Percentiles rank a stretch among this genome's conserved stretches.
Evolutionary conservation across 2,113 vertebrate species (phyloP).

Genomic region (Salminus brasiliensis): DNA sequence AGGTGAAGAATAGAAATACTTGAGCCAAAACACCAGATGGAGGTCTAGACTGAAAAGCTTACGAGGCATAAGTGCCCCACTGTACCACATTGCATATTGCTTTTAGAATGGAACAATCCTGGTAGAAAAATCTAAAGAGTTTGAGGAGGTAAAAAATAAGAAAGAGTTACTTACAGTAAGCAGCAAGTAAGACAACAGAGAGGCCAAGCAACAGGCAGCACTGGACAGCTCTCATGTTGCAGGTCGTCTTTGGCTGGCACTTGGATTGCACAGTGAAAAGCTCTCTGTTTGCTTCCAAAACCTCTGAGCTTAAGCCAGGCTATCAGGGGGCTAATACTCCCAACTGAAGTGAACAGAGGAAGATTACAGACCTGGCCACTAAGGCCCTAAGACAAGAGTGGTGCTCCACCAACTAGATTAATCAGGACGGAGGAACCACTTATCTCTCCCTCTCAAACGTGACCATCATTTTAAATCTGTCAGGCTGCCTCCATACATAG

Average conservation of each 20-base stretch:
- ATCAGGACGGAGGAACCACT: conserved; percentile 20
- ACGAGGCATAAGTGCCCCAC: conserved; percentile 2
- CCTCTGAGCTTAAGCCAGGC: conserved; percentile 74
- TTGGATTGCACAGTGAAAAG: conserved; percentile 70
- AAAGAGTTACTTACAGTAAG: conserved; percentile 76
- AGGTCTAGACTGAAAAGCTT: conserved; percentile 31
- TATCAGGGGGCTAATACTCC: conserved; percentile 73
- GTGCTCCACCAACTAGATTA: conserved; percentile 32
- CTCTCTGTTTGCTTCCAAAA: conserved; percentile 76
- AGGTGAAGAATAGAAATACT: too few species aligned
- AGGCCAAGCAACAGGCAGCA: conserved; percentile 67
- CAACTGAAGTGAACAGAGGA: conserved; percentile 57
- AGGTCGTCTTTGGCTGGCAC: conserved; percentile 59
- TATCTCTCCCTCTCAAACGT: conserved; percentile 18
- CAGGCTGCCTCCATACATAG: neutral
- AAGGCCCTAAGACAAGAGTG: conserved; percentile 26
- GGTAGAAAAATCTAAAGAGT: neutral
- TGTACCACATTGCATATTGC: neutral
- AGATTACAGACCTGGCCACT: conserved; percentile 73
- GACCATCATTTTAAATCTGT: neutral
- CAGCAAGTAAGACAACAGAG: conserved; percentile 68
- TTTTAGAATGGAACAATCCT: neutral
- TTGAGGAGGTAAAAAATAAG: neutral
- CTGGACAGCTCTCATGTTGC: conserved; percentile 74
- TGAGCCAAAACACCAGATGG: conserved; percentile 24